Percentiles rank a stretch among this genome's conserved stretches.
Conservation (phyloP, 2,888 invertebrate species). For the Polyommatus icarus region DNA sequence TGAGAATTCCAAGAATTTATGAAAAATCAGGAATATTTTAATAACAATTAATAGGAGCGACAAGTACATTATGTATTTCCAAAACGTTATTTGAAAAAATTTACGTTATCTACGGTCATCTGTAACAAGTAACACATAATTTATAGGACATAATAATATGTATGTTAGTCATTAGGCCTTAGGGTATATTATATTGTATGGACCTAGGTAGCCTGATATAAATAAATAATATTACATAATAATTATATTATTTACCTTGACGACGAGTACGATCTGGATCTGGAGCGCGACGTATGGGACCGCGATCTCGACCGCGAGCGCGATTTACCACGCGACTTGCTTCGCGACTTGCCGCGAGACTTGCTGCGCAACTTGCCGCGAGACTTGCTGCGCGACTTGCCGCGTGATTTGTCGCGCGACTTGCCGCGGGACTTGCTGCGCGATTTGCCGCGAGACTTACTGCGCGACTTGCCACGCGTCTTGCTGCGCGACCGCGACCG, state of each 20-base stretch:
- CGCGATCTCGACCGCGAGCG: constrained; percentile 56
- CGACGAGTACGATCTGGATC: constrained; percentile 75
- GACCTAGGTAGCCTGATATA: no score
- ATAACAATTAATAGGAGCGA: no score
- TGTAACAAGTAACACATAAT: no score
- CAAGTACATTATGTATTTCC: no score
- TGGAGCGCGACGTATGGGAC: constrained; percentile 69
- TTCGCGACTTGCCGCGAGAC: constrained; percentile 41
- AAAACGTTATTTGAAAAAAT: no score
- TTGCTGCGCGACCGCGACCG: constrained; percentile 45
- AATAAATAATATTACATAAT: not conserved
- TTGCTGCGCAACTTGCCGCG: constrained; percentile 56
- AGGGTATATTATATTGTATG: no score
- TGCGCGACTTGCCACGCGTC: constrained; percentile 56
- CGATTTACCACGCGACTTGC: constrained; percentile 35
- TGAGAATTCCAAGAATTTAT: no score
- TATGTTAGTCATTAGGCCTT: no score
- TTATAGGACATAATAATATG: no score
- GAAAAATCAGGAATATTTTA: no score
- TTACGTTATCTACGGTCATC: no score
- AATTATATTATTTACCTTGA: constrained; percentile 59
- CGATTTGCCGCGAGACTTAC: constrained; percentile 44
- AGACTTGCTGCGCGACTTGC: constrained; percentile 45
- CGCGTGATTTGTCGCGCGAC: constrained; percentile 48
- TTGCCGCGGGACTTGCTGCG: constrained; percentile 52